These are phyloP conservation scores for Dastarcus helophoroides DNA, from an alignment of 2,888 invertebrate genomes.

Conservation along the genomic window DNA sequence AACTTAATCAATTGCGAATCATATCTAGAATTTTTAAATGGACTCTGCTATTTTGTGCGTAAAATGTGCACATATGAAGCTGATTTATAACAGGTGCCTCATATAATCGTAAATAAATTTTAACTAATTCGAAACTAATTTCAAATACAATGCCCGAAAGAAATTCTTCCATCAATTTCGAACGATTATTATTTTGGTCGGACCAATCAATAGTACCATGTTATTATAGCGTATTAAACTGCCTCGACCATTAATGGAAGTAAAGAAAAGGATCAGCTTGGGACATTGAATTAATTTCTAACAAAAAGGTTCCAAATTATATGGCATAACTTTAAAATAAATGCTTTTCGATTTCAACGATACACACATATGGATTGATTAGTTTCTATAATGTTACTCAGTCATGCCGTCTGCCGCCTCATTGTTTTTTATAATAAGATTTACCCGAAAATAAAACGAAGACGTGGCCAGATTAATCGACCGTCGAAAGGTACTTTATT, in stretches of 20 bases:
- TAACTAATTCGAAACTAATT: constrained; percentile 28
- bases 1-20: no score
- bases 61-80: no score
- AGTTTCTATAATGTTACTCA: no score
- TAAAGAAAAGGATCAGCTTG: constrained; percentile 22
- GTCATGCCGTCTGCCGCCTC: no score
- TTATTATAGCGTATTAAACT: constrained; percentile 29
- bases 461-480: no score
- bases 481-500: no score
- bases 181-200: constrained; percentile 28
- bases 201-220: constrained; percentile 29
- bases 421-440: no score
- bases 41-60: no score
- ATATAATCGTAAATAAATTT: constrained; percentile 20
- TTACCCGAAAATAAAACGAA: no score
- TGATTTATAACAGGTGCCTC: constrained; percentile 24
- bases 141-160: constrained; percentile 27
- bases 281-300: constrained; percentile 26
- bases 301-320: constrained; percentile 24
- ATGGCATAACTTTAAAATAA: constrained; percentile 5
- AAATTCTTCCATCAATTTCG: constrained; percentile 25
- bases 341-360: no score
- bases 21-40: no score
- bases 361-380: no score
- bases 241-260: constrained; percentile 23